Conservation (phyloP, 2,797 vertebrate genomes). For the Platalea minor region DNA sequence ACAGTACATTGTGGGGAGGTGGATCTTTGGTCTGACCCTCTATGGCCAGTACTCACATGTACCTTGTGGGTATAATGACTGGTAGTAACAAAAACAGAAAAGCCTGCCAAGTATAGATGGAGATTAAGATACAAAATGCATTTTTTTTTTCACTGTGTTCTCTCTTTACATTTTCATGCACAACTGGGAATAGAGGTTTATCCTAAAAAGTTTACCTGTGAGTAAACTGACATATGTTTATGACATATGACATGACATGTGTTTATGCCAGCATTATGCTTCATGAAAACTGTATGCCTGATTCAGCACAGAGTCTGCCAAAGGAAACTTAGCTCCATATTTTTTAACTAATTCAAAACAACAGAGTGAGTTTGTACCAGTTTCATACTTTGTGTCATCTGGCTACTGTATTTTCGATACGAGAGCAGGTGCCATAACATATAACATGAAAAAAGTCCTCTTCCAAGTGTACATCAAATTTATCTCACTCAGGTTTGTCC, state of each 20-base stretch:
- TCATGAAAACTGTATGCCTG: slow-evolving; percentile 37
- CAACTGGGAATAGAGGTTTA: slow-evolving; percentile 59
- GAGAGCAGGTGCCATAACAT: neutral
- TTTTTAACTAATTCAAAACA: slow-evolving; percentile 34
- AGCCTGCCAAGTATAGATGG: neutral
- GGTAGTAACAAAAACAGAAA: neutral
- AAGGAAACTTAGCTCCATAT: neutral
- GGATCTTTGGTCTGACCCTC: neutral
- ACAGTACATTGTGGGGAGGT: neutral
- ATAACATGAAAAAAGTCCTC: neutral
- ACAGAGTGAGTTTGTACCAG: neutral
- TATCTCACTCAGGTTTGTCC: neutral
- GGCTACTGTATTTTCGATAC: neutral
- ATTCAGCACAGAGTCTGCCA: slow-evolving; percentile 42
- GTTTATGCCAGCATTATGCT: slow-evolving; percentile 46
- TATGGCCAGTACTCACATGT: neutral
- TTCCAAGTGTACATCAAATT: neutral
- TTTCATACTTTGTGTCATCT: neutral
- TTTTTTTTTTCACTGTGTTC: neutral
- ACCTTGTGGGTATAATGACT: neutral
- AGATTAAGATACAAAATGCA: neutral
- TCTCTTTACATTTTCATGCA: slow-evolving; percentile 18
- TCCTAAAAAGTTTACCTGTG: slow-evolving; percentile 58
- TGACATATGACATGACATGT: slow-evolving; percentile 53
- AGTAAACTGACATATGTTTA: slow-evolving; percentile 64